A percentile compares a stretch with the other conserved stretches of the same genome.
These are phyloP conservation scores for Amblyraja radiata DNA, from an alignment of 2,797 vertebrate genomes.

Conservation along the genomic window DNA sequence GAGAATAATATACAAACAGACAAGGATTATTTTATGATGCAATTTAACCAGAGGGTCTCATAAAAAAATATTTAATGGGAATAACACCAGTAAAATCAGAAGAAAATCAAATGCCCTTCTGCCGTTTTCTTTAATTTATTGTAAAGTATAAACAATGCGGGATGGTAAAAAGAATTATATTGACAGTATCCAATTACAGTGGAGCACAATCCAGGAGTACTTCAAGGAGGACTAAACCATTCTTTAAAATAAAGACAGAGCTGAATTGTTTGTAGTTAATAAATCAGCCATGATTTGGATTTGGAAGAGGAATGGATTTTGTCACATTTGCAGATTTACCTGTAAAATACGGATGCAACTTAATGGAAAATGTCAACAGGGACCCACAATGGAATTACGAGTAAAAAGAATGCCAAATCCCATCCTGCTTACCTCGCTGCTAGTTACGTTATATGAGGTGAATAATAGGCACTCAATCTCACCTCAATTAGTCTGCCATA, in stretches of 20 bases:
- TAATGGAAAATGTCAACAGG: not conserved
- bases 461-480: not conserved
- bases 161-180: not conserved
- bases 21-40: slow-evolving; percentile 3
- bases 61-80: slow-evolving; percentile 33
- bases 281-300: not conserved
- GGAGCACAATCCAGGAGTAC: not conserved
- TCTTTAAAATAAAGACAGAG: not conserved
- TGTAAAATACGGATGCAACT: not conserved
- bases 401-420: not conserved
- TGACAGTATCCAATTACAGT: not conserved
- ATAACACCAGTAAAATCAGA: not conserved
- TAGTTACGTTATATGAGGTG: not conserved
- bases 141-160: not conserved
- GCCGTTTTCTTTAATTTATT: slow-evolving; percentile 1
- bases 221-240: not conserved
- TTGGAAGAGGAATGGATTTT: not conserved
- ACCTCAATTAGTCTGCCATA: not conserved
- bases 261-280: not conserved
- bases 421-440: not conserved
- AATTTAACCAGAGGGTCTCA: slow-evolving; percentile 3
- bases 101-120: slow-evolving; percentile 33
- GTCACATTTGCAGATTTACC: not conserved
- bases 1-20: slow-evolving; percentile 19
- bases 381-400: not conserved